Conservation (phyloP, 2,888 invertebrate species). For the Lycaena phlaeas region DNA sequence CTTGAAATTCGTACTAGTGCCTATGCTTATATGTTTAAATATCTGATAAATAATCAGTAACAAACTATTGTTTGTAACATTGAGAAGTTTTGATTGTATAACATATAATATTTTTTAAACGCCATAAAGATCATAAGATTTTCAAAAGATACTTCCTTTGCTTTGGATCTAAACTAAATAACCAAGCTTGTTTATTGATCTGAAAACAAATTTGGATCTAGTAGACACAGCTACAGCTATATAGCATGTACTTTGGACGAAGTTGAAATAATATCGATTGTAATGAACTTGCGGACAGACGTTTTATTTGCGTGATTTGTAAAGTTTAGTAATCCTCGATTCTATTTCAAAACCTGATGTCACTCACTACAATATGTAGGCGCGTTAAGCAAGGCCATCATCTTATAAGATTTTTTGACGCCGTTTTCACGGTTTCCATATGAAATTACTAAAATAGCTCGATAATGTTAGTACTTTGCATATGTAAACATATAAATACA, state of each 20-base stretch:
- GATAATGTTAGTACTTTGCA: neutral
- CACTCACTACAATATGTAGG: conserved; percentile 41
- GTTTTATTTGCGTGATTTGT: neutral
- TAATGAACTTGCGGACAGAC: neutral
- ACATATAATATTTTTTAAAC: too few relatives aligned
- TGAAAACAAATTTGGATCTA: too few relatives aligned
- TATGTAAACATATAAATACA: neutral
- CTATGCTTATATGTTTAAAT: too few relatives aligned
- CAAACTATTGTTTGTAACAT: too few relatives aligned
- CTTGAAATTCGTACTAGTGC: too few relatives aligned
- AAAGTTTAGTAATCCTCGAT: conserved; percentile 25
- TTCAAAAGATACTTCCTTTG: too few relatives aligned
- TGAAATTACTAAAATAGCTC: neutral
- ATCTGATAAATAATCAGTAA: too few relatives aligned
- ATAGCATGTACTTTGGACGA: neutral
- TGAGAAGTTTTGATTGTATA: too few relatives aligned
- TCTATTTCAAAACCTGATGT: conserved; percentile 69
- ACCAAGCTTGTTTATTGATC: too few relatives aligned
- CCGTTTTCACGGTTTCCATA: neutral
- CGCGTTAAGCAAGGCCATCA: conserved; percentile 46
- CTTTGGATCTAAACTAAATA: too few relatives aligned
- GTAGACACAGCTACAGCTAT: too few relatives aligned
- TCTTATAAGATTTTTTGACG: conserved; percentile 1
- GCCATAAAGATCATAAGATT: too few relatives aligned
- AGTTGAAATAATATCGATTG: neutral